phyloP scores from a whole-genome alignment of 2,113 vertebrate genomes.

The Ellobius talpinus region DNA sequence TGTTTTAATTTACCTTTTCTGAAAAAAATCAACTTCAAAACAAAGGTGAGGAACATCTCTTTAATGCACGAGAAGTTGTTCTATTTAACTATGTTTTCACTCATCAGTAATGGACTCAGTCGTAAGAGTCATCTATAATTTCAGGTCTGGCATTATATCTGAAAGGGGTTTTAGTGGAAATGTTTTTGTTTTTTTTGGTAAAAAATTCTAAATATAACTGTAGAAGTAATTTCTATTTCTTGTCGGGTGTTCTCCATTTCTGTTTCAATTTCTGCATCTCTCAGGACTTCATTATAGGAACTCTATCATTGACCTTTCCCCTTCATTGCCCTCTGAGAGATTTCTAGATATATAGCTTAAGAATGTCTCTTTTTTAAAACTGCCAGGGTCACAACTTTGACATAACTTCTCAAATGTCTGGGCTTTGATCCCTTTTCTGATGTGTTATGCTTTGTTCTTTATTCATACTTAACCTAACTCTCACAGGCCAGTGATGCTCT shows the following conservation, averaged over 20 bases:
- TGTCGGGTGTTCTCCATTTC: slow-evolving; percentile 22
- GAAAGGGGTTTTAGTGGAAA: background rate
- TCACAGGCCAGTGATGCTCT: slow-evolving; percentile 31
- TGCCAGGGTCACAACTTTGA: slow-evolving; percentile 42
- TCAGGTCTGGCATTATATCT: background rate
- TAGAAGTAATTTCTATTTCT: slow-evolving; percentile 31
- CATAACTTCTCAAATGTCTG: slow-evolving; percentile 4
- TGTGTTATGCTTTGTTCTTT: background rate
- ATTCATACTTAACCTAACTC: slow-evolving; percentile 56
- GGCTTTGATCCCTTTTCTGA: slow-evolving; percentile 21
- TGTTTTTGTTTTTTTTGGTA: background rate
- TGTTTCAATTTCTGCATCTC: slow-evolving; percentile 51
- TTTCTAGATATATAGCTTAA: slow-evolving; percentile 29
- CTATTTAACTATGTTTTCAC: background rate
- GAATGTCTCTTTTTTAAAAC: slow-evolving; percentile 36
- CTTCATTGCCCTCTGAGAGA: background rate
- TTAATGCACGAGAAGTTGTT: background rate
- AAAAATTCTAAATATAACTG: background rate
- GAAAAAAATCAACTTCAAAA: background rate
- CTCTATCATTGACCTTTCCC: slow-evolving; percentile 21
- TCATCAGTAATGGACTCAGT: background rate
- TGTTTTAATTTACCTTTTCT: background rate
- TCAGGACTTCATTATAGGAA: slow-evolving; percentile 56
- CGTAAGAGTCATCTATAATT: background rate
- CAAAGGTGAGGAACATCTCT: background rate